Evolutionary conservation across 53 echinoderm and acorn worm species (phyloP), one percentile per base, ranked within the genome.

Genomic region (Arbacia lixula): DNA sequence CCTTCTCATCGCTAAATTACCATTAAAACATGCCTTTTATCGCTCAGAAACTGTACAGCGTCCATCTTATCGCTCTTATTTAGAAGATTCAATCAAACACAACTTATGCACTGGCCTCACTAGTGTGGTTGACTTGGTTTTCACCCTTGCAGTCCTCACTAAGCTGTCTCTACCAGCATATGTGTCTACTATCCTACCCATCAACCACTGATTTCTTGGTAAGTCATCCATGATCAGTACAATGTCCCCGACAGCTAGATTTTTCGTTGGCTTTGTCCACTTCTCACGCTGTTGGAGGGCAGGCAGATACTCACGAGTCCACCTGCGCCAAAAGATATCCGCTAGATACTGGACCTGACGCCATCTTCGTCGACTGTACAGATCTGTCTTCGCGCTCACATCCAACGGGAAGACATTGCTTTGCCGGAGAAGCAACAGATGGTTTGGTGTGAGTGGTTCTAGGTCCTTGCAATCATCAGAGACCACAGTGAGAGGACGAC

Each of bases 361-460:
- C 85, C 89, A 76, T 76, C 87, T 38, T 28, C 87, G 40, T 37
- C 56, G 49, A 37, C 43, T 27, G 49, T 85, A 89, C 20, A 49
- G 14, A 74, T 73, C 84, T 21, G 17, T 42, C 39, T 84, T 74
- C 5, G 33, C 61, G 39, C 52, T 36, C 41, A 64, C 32, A 25
- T 39, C 75, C 16, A 77, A 58, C 0, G 75, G 84, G 17, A 85
- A 40, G 50, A 39, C 60, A 26, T 39, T 40, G 16, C 42, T 72
- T 29, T 61, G 26, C 35, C 60, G 31, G 30, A 93, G 87, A 43
- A 84, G 43, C 26, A 90, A 54, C 38, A 93, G 67, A 55, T 93
- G 93, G 64, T 93, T 93, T 6, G 85, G 90, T 3, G 85, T 85
- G 2, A 85, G 81, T 11, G 93, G 93, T 73, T 87, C 75, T 17